phyloP scores from a whole-genome alignment of 2,113 vertebrate species.

The Myxocyprinus asiaticus region DNA sequence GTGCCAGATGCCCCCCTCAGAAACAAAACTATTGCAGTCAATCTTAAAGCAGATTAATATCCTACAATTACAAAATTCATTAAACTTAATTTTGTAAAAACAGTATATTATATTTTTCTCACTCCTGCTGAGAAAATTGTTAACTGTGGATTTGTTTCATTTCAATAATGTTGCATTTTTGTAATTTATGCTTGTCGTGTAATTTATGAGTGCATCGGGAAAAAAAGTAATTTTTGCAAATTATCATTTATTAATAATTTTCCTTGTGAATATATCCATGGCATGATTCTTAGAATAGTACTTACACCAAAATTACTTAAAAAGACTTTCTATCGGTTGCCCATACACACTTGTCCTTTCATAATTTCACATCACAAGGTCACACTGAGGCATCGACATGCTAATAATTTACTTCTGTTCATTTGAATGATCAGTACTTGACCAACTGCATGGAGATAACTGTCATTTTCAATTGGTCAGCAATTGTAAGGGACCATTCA shows the following conservation, averaged over 20 bases:
- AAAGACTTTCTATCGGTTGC: too few species aligned
- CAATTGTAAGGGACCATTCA: too few species aligned
- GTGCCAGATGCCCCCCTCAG: slow-evolving; percentile 29
- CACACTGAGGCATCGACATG: background rate
- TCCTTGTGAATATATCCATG: background rate
- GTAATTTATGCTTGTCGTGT: slow-evolving; percentile 57
- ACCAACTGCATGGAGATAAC: too few species aligned
- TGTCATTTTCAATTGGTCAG: too few species aligned
- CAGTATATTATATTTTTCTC: slow-evolving; percentile 58
- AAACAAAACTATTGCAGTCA: slow-evolving; percentile 31
- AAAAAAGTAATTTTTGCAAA: background rate
- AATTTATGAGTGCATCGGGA: background rate
- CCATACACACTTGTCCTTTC: too few species aligned
- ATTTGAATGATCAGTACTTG: too few species aligned
- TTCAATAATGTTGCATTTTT: slow-evolving; percentile 62
- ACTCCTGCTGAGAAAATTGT: slow-evolving; percentile 28
- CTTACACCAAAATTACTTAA: too few species aligned
- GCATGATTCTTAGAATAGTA: background rate
- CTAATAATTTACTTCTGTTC: too few species aligned
- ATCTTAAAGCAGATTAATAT: slow-evolving; percentile 59
- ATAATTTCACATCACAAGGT: background rate
- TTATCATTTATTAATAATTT: slow-evolving; percentile 21
- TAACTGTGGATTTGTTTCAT: slow-evolving; percentile 50
- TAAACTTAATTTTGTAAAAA: slow-evolving; percentile 71
- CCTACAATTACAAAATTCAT: slow-evolving; percentile 64